Evolutionary conservation across 2,888 invertebrate genomes (phyloP).

Genomic region (Rhamphomyia laevipes): DNA sequence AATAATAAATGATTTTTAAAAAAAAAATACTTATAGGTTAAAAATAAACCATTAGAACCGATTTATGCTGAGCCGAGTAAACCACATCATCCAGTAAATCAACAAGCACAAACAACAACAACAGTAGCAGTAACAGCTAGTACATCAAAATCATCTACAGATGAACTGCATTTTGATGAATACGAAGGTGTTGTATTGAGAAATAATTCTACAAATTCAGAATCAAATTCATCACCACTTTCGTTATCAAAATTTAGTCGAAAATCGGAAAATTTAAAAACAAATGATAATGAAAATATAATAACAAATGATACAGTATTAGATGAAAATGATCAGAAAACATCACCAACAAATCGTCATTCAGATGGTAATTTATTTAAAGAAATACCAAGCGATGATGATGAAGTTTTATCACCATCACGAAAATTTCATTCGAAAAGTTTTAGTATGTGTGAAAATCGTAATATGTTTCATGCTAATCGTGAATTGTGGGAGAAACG

Average conservation of each 20-base stretch:
- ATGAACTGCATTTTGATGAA: conserved; percentile 15
- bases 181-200: conserved; percentile 11
- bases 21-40: conserved; percentile 10
- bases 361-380: conserved; percentile 15
- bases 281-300: neutral
- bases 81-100: neutral
- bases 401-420: conserved; percentile 8
- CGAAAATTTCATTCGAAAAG: conserved; percentile 18
- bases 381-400: conserved; percentile 7
- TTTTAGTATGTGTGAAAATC: conserved; percentile 7
- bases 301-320: neutral
- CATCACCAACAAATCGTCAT: conserved; percentile 9
- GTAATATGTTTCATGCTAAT: conserved; percentile 31
- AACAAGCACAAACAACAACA: neutral
- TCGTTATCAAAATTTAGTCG: conserved; percentile 5
- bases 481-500: conserved; percentile 51
- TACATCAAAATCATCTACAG: neutral
- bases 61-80: conserved; percentile 19
- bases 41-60: conserved; percentile 15
- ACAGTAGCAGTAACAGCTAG: no score
- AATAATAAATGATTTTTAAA: neutral
- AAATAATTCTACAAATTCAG: conserved; percentile 10
- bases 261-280: conserved; percentile 13
- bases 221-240: neutral
- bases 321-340: neutral